Conservation (phyloP, 2,888 invertebrate species). For the Phaedon cochleariae region DNA sequence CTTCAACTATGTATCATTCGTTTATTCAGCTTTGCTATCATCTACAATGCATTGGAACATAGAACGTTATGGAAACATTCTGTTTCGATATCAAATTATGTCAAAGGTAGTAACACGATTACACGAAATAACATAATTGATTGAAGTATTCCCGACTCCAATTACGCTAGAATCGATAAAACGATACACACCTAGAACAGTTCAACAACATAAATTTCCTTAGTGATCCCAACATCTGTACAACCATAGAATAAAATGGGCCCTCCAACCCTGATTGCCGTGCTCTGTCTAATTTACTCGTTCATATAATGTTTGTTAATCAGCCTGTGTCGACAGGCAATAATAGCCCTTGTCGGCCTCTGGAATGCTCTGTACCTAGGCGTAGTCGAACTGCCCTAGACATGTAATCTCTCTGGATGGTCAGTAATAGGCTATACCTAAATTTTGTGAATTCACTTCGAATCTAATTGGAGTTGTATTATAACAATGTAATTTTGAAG, state of each 20-base stretch:
- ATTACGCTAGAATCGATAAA: neutral
- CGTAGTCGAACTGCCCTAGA: neutral
- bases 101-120: too few species aligned
- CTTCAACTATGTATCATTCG: too few species aligned
- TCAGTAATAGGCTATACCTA: neutral
- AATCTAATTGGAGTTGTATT: neutral
- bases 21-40: too few species aligned
- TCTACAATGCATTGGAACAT: too few species aligned
- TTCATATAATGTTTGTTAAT: conserved; percentile 21
- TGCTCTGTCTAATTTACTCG: conserved; percentile 20
- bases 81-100: too few species aligned
- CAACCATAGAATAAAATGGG: conserved; percentile 1
- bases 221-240: neutral
- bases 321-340: conserved; percentile 10
- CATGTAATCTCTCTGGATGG: neutral
- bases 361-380: conserved; percentile 10
- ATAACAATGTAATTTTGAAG: too few species aligned
- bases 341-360: conserved; percentile 12
- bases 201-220: neutral
- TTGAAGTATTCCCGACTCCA: neutral
- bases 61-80: too few species aligned
- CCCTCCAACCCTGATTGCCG: conserved; percentile 3
- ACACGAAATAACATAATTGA: too few species aligned
- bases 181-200: neutral
- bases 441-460: neutral